Evolutionary conservation across 2,888 invertebrate genomes (phyloP).

Genomic region (Apodemia duryi): DNA sequence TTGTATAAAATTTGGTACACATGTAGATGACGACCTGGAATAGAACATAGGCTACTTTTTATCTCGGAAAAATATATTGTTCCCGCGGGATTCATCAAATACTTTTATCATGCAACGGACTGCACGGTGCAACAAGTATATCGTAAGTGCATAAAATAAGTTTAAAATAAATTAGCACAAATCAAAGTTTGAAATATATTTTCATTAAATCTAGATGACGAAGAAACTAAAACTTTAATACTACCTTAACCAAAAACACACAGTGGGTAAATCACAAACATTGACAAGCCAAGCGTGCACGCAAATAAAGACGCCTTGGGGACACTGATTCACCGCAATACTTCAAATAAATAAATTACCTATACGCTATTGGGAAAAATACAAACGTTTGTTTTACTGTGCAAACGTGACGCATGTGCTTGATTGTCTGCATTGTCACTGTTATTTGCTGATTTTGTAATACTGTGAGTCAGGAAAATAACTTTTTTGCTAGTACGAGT

Average conservation of each 20-base stretch:
- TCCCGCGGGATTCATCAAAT: no score
- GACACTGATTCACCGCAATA: conserved; percentile 61
- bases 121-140: no score
- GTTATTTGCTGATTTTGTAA: conserved; percentile 7
- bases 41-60: no score
- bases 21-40: no score
- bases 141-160: no score
- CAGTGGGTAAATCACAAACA: conserved; percentile 54
- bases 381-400: conserved; percentile 51
- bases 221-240: conserved; percentile 5
- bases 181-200: no score
- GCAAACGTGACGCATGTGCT: conserved; percentile 40
- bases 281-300: conserved; percentile 54
- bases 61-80: no score
- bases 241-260: conserved; percentile 21
- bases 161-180: no score
- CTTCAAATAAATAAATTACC: conserved; percentile 60
- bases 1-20: no score
- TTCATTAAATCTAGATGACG: no score
- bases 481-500: not conserved
- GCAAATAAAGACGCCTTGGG: conserved; percentile 67
- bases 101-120: no score
- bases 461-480: conserved; percentile 14
- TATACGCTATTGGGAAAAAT: conserved; percentile 43
- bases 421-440: conserved; percentile 25